These are phyloP conservation scores for Tetragonisca angustula DNA, from an alignment of 2,888 invertebrate species.

Conservation along the genomic window DNA sequence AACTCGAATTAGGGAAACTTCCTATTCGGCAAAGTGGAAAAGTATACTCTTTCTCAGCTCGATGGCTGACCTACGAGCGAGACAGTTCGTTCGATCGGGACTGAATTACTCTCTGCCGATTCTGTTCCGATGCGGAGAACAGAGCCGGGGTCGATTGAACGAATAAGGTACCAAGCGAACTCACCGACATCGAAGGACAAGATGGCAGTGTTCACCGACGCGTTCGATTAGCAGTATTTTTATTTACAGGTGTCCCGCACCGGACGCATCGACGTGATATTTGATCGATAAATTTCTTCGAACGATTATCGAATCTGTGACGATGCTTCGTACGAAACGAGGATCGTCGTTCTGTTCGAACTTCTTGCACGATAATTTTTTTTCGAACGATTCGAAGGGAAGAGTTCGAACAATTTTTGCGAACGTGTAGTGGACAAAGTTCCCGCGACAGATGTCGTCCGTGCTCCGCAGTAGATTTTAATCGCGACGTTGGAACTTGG, in stretches of 20 bases:
- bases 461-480: slow-evolving; percentile 33
- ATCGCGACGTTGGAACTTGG: slow-evolving; percentile 23
- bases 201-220: slow-evolving; percentile 80
- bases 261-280: slow-evolving; percentile 73
- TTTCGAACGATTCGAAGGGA: slow-evolving; percentile 27
- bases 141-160: neutral
- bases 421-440: too few species aligned
- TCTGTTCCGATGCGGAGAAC: neutral
- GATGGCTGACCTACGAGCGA: neutral
- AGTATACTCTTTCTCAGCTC: neutral
- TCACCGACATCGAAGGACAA: neutral
- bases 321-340: slow-evolving; percentile 71
- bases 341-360: slow-evolving; percentile 34
- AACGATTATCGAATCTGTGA: slow-evolving; percentile 65
- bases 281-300: slow-evolving; percentile 73
- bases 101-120: neutral
- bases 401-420: slow-evolving; percentile 1
- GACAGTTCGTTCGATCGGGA: neutral
- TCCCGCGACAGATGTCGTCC: neutral
- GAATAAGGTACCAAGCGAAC: neutral
- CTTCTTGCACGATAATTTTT: slow-evolving; percentile 32
- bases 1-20: slow-evolving; percentile 13
- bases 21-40: neutral
- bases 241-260: slow-evolving; percentile 74
- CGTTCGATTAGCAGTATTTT: slow-evolving; percentile 81